phyloP scores from a whole-genome alignment of 2,113 vertebrate species.

The Sphyrna mokarran region DNA sequence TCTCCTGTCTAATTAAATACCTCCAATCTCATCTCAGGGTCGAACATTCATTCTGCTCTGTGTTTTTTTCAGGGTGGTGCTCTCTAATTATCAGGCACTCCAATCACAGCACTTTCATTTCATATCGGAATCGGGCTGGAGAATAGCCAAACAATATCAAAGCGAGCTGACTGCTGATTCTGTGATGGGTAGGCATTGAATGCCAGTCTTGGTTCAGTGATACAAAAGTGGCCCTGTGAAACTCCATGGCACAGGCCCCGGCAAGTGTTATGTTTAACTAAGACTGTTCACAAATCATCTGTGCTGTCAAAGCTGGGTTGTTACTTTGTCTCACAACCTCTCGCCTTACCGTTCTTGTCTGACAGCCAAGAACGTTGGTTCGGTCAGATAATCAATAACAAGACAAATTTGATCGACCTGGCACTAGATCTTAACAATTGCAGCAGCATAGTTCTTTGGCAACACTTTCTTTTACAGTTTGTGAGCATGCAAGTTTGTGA shows the following conservation, averaged over 20 bases:
- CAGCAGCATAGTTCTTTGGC: neutral
- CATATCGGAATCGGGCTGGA: neutral
- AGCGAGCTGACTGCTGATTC: neutral
- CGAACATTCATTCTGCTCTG: too few relatives aligned
- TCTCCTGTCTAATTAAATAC: too few relatives aligned
- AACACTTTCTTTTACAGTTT: neutral
- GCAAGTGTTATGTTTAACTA: neutral
- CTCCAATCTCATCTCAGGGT: too few relatives aligned
- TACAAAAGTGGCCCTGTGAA: neutral
- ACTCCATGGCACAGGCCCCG: neutral
- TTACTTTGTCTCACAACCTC: neutral
- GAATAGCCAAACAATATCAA: neutral
- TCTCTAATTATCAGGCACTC: neutral
- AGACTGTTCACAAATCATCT: neutral
- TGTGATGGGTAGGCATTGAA: neutral
- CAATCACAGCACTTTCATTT: neutral
- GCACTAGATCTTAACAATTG: neutral
- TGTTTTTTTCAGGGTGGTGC: neutral
- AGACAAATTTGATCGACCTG: neutral
- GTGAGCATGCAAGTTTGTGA: too few relatives aligned
- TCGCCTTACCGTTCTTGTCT: neutral
- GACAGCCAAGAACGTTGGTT: neutral
- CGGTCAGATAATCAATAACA: neutral
- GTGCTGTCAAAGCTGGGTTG: neutral
- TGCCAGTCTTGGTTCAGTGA: neutral